Evolutionary conservation across 2,113 vertebrate species (phyloP), one percentile per base, ranked within the genome.

Genomic region (Dromaius novaehollandiae): DNA sequence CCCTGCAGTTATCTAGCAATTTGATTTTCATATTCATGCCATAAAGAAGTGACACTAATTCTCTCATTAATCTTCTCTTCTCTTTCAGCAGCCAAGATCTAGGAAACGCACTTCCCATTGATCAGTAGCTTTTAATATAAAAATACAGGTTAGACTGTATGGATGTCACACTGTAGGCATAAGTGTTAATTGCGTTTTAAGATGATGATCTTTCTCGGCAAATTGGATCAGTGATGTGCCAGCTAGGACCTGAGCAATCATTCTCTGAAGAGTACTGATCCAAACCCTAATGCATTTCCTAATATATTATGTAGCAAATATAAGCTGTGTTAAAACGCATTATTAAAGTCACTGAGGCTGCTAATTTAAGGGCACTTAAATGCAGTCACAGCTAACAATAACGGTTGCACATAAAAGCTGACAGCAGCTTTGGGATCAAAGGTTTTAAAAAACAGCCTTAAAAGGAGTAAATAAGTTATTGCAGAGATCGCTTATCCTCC

Each of bases 161-260:
- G 42, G 79, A 68, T 96, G 88, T 95, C 85, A 90, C 78, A 91
- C 87, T 74, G 55, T 75, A 84, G 56, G 79, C 79, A 19, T 38
- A 94, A 91, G 73, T 88, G 91, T 96, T 97, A 96, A 97, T 90
- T 95, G 73, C 63, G 0, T 91, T 97, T 95, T 95, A 91, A 96
- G 93, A 94, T 94, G 42, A 95, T 95, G 85, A 91, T 93, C 71
- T 95, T 86, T 93, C 73, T 71, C 17, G 1, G 91, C 89, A 97
- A 95, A 96, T 96, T 93, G 94, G 94, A 95, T 96, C 94, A 94
- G 73, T 19, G 55, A 71, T 78, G 91, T 90, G 82, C 85, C 79
- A 95, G 82, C 73, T 75, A 94, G 69, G 90, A 95, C 91, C 82
- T 69, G 46, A 78, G 79, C 51, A 78, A 86, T 88, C 91, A 61